phyloP scores from a whole-genome alignment of 1,140 invertebrate species.

The Papilio xuthus region DNA sequence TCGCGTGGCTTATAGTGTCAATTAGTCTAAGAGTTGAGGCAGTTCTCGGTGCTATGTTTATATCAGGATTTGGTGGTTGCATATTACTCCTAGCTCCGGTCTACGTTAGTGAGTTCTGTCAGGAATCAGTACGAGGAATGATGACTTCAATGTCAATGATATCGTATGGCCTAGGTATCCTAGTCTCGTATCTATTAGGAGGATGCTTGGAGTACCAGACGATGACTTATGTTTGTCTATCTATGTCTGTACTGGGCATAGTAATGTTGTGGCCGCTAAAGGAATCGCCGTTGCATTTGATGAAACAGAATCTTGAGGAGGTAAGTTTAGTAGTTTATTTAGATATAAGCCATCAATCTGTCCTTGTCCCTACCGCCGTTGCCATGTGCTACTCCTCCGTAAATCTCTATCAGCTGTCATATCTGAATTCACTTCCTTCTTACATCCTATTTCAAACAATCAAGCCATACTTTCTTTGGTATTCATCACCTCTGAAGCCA shows the following conservation, averaged over 20 bases:
- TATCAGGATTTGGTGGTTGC: slow-evolving; percentile 48
- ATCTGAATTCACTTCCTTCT: too few relatives aligned
- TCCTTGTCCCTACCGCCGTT: too few relatives aligned
- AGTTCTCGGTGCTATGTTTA: slow-evolving; percentile 48
- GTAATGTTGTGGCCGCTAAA: slow-evolving; percentile 53
- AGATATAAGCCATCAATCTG: neutral
- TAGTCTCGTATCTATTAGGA: slow-evolving; percentile 64
- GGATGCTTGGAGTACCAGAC: slow-evolving; percentile 55
- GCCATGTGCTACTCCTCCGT: too few relatives aligned
- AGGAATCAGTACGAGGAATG: slow-evolving; percentile 53
- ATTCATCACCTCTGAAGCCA: too few relatives aligned
- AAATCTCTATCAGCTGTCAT: too few relatives aligned
- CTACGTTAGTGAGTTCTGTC: slow-evolving; percentile 52
- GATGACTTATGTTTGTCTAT: slow-evolving; percentile 59
- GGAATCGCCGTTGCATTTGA: slow-evolving; percentile 64
- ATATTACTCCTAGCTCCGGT: slow-evolving; percentile 46
- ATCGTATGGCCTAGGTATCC: slow-evolving; percentile 55
- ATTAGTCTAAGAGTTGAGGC: slow-evolving; percentile 45
- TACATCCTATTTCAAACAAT: too few relatives aligned
- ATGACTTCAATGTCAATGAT: slow-evolving; percentile 59
- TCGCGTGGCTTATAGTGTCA: slow-evolving; percentile 48
- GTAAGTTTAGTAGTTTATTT: slow-evolving; percentile 45
- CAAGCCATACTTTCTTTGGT: too few relatives aligned
- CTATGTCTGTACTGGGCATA: slow-evolving; percentile 54
- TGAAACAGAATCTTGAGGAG: slow-evolving; percentile 62